Percentiles rank a stretch among this genome's conserved stretches.
phyloP scores from a whole-genome alignment of 2,888 invertebrate species.

The Meandrusa payeni region DNA sequence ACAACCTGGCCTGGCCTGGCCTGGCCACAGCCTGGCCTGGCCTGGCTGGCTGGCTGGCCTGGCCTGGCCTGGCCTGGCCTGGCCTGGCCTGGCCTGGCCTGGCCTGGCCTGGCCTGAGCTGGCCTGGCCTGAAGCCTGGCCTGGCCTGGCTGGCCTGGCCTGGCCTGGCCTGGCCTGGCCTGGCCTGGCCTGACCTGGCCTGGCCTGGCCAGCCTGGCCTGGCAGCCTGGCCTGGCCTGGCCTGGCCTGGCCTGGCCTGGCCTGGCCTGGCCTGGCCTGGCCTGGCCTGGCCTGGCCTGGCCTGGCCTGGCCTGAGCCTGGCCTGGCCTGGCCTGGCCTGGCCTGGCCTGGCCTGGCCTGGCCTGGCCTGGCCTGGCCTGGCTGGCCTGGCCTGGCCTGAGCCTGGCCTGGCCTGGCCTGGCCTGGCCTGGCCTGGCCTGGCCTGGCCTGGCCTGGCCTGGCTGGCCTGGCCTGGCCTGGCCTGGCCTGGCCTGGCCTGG shows the following conservation, averaged over 20 bases:
- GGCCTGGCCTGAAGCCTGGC: no score
- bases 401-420: not conserved
- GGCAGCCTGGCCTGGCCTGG: no score
- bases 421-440: conserved; percentile 17
- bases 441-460: conserved; percentile 18
- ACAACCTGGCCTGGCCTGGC: no score
- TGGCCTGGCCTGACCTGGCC: conserved; percentile 19
- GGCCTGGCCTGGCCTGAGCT: conserved; percentile 19
- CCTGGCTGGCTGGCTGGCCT: no score
- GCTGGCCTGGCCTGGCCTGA: conserved; percentile 7
- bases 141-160: conserved; percentile 19
- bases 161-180: conserved; percentile 20
- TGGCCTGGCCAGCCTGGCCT: conserved; percentile 18
- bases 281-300: not conserved
- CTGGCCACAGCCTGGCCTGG: no score
- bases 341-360: conserved; percentile 13
- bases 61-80: not conserved
- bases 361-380: conserved; percentile 18
- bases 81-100: conserved; percentile 14
- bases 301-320: no score
- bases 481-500: conserved; percentile 22
- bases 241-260: not conserved
- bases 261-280: not conserved
- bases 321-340: conserved; percentile 8
- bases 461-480: conserved; percentile 25